Evolutionary conservation across 2,888 invertebrate genomes (phyloP), one percentile per base, ranked within the genome.

Genomic region (Dicyrtomina minuta): DNA sequence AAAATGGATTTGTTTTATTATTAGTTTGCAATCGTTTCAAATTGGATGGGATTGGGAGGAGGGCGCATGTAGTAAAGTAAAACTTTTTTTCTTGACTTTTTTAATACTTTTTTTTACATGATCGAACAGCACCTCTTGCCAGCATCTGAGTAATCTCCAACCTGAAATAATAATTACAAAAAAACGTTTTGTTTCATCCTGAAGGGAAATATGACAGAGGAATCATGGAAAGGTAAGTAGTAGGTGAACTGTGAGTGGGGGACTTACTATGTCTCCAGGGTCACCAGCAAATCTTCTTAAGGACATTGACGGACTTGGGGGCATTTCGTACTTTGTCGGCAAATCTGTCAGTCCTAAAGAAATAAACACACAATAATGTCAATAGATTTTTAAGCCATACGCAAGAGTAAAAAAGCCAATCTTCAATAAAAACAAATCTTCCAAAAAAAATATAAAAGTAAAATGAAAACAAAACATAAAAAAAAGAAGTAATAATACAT

Each of bases 121-220:
- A 77, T 77, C 44, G 59, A 44, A 66, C 77, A 77, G 66, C 77
- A 77, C 51, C 74, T 74, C 49, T 76, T 77, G 17, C 72, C 66
- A n/a, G 72, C 72, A 58, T 73, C 74, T 24, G 73, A 72, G 39
- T 77, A 75, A 62, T 77, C 77, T 51, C 77, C 74, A 22, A 75
- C 74, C 46, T 41, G 43, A 10, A 10, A 41, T 41, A 41, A 41
- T 41, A 10, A 41, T 10, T 10, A 41, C 43, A 10, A n/a, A n/a
- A n/a, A n/a, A n/a, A n/a, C n/a, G n/a, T n/a, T n/a, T n/a, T n/a
- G n/a, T n/a, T n/a, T n/a, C n/a, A n/a, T n/a, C n/a, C n/a, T n/a
- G n/a, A n/a, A n/a, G n/a, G n/a, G n/a, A 13, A 41, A 41, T 13
- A 41, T 41, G 10, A 41, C 43, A 41, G 13, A 41, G 13, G 43